Conservation (phyloP, 2,797 vertebrate species). For the Coilia nasus region DNA sequence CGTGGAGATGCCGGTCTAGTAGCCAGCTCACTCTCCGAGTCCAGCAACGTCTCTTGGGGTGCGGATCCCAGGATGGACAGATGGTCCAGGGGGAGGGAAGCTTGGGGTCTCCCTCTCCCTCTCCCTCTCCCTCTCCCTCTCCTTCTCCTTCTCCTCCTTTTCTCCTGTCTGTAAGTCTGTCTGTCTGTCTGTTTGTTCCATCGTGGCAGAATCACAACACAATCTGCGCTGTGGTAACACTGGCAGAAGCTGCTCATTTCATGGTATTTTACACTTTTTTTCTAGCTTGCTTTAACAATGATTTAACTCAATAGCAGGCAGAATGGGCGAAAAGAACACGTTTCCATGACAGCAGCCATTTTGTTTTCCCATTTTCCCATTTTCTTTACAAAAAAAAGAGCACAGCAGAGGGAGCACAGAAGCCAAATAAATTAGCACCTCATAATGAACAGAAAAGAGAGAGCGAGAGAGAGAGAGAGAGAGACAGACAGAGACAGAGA, state of each 20-base stretch:
- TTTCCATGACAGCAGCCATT: conserved; percentile 28
- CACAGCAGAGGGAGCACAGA: conserved; percentile 37
- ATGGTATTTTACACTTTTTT: conserved; percentile 10
- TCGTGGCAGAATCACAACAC: not conserved
- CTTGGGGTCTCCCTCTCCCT: conserved; percentile 2
- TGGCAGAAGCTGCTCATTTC: conserved; percentile 10
- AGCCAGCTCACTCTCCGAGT: not conserved
- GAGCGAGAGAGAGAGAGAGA: conserved; percentile 20
- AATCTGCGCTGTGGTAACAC: conserved; percentile 23
- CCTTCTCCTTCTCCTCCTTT: not conserved
- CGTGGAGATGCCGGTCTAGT: conserved; percentile 24
- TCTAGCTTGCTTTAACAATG: not conserved
- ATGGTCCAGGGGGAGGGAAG: conserved; percentile 38
- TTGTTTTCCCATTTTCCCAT: not conserved
- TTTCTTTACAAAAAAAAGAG: conserved; percentile 33
- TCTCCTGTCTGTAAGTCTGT: conserved; percentile 1
- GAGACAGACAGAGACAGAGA: not conserved
- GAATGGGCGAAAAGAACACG: not conserved
- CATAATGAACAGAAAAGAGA: conserved; percentile 41
- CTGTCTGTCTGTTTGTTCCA: conserved; percentile 6
- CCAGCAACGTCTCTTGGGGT: conserved; percentile 23
- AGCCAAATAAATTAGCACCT: conserved; percentile 47
- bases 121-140: not conserved
- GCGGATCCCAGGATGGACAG: conserved; percentile 34
- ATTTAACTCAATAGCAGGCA: conserved; percentile 15